A percentile compares a stretch with the other conserved stretches of the same genome.
Evolutionary conservation across 2,797 vertebrate species (phyloP).

Genomic region (Gadopsis bispinosus): DNA sequence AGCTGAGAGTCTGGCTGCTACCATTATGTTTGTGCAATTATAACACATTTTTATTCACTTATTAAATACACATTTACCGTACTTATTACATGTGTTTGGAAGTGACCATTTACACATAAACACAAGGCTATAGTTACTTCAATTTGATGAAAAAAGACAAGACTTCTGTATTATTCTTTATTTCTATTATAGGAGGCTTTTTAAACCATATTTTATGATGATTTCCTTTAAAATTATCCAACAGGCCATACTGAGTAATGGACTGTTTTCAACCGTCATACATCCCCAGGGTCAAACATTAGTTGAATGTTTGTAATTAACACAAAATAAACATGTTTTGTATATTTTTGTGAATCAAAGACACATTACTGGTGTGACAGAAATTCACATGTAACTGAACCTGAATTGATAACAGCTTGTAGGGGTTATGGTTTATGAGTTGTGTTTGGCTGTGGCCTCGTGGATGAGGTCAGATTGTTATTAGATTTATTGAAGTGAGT

Average conservation of each 20-base stretch:
- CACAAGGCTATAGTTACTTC: not conserved
- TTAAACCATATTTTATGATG: not conserved
- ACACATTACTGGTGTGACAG: too few species aligned
- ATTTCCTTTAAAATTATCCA: not conserved
- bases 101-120: not conserved
- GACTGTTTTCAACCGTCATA: not conserved
- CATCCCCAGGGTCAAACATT: not conserved
- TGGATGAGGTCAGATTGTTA: not conserved
- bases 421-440: constrained; percentile 4
- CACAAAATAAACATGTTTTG: not conserved
- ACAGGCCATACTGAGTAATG: not conserved
- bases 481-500: constrained; percentile 2
- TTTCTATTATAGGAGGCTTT: not conserved
- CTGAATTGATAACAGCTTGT: constrained; percentile 11
- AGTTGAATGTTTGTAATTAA: not conserved
- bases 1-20: not conserved
- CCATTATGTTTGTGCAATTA: too few species aligned
- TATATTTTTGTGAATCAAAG: constrained; percentile 14
- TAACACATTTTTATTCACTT: not conserved
- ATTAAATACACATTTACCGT: not conserved
- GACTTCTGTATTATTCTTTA: not conserved
- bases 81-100: not conserved
- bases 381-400: constrained; percentile 35
- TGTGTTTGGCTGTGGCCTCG: constrained; percentile 28
- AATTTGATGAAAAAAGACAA: not conserved